phyloP scores from a whole-genome alignment of 2,888 invertebrate genomes.

The Magallana nippona region DNA sequence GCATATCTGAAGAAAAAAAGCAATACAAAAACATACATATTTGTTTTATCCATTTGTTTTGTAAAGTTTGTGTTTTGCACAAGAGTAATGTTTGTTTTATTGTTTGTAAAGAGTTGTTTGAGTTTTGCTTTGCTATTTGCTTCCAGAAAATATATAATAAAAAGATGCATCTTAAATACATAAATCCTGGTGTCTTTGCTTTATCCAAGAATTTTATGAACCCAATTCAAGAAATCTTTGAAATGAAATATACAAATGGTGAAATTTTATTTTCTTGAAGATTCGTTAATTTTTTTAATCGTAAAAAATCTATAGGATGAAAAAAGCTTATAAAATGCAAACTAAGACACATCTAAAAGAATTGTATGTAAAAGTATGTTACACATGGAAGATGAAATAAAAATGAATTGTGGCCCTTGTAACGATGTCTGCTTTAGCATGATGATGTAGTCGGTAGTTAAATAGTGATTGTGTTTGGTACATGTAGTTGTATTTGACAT shows the following conservation, averaged over 20 bases:
- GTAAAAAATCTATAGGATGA: no score
- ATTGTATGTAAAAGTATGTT: no score
- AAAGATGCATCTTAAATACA: not conserved
- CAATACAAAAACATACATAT: not conserved
- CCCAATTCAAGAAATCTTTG: no score
- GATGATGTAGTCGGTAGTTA: not conserved
- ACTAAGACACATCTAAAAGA: no score
- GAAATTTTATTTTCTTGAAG: no score
- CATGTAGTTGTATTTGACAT: not conserved
- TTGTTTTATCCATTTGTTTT: not conserved
- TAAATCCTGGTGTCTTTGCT: no score
- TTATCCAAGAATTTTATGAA: no score
- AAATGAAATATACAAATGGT: no score
- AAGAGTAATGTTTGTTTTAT: not conserved
- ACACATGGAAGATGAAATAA: no score
- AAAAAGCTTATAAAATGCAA: no score
- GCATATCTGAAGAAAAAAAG: not conserved
- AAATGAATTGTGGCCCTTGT: not conserved
- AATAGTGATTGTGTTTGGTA: not conserved
- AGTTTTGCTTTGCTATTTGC: constrained; percentile 24
- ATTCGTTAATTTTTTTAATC: no score
- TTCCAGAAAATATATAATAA: constrained; percentile 4
- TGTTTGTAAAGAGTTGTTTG: not conserved
- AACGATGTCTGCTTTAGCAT: not conserved
- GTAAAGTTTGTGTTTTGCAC: not conserved